These are phyloP conservation scores for Pseudopleuronectes americanus DNA, from an alignment of 2,797 vertebrate species.

Conservation along the genomic window DNA sequence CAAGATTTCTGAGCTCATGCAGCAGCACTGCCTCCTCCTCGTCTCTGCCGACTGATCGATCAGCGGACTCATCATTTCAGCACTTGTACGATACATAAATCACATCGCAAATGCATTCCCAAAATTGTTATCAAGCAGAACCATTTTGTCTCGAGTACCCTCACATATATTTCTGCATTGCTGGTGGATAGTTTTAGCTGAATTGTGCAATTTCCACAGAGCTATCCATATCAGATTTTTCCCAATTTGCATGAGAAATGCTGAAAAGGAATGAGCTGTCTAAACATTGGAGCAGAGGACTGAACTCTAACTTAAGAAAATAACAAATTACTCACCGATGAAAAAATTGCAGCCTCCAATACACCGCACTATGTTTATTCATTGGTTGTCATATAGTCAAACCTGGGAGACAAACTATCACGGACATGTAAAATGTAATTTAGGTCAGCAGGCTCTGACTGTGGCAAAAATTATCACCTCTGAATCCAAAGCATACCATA, in stretches of 20 bases:
- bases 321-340: neutral
- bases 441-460: neutral
- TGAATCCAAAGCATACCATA: neutral
- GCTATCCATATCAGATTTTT: slow-evolving; percentile 8
- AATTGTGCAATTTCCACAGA: slow-evolving; percentile 19
- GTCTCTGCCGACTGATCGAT: neutral
- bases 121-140: neutral
- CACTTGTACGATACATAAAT: slow-evolving; percentile 3
- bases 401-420: neutral
- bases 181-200: slow-evolving; percentile 17
- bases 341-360: neutral
- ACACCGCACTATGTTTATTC: neutral
- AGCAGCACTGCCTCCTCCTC: slow-evolving; percentile 3
- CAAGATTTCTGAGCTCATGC: neutral
- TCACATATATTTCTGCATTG: slow-evolving; percentile 1
- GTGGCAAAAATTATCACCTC: neutral
- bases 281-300: slow-evolving; percentile 6
- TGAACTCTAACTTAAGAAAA: neutral
- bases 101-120: slow-evolving; percentile 8
- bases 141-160: neutral
- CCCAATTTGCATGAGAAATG: slow-evolving; percentile 15
- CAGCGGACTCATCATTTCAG: neutral
- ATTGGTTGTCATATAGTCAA: neutral
- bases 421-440: neutral
- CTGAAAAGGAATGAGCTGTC: slow-evolving; percentile 15